These are phyloP conservation scores for Hyles vespertilio DNA, from an alignment of 1,140 invertebrate genomes.

Conservation along the genomic window DNA sequence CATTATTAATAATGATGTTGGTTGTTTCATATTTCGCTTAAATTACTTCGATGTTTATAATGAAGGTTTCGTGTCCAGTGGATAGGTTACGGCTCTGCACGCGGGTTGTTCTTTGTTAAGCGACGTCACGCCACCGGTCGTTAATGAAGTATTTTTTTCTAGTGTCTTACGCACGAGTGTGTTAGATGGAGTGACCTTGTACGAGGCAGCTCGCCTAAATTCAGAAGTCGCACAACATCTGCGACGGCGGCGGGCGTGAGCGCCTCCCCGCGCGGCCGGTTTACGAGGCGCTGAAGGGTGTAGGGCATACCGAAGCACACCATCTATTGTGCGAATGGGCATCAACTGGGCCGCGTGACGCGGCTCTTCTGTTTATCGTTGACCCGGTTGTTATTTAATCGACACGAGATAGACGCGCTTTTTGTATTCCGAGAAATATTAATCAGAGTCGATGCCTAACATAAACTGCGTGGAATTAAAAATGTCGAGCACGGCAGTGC, in stretches of 20 bases:
- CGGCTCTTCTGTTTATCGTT: conserved; percentile 1
- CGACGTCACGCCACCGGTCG: conserved; percentile 10
- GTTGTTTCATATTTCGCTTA: too few species aligned
- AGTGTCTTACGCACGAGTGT: conserved; percentile 46
- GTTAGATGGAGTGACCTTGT: conserved; percentile 44
- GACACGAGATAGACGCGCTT: conserved; percentile 1
- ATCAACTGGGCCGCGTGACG: conserved; percentile 2
- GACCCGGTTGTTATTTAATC: conserved; percentile 5
- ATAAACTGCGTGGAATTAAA: too few species aligned
- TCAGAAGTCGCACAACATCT: conserved; percentile 33
- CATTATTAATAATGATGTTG: too few species aligned
- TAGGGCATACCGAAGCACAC: conserved; percentile 16
- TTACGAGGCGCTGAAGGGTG: conserved; percentile 27
- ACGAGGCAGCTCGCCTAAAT: conserved; percentile 34
- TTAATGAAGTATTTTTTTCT: conserved; percentile 62
- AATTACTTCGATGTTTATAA: too few species aligned
- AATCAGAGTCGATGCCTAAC: too few species aligned
- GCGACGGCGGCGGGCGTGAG: not conserved
- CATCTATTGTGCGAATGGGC: conserved; percentile 1
- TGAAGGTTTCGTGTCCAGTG: too few species aligned
- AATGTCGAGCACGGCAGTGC: too few species aligned
- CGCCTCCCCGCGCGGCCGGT: conserved; percentile 14
- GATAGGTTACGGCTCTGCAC: not conserved
- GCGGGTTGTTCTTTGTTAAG: conserved; percentile 1
- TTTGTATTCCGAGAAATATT: too few species aligned